Base-by-base conservation (phyloP, 2,888 invertebrate species). In the Ormia ochracea region DNA sequence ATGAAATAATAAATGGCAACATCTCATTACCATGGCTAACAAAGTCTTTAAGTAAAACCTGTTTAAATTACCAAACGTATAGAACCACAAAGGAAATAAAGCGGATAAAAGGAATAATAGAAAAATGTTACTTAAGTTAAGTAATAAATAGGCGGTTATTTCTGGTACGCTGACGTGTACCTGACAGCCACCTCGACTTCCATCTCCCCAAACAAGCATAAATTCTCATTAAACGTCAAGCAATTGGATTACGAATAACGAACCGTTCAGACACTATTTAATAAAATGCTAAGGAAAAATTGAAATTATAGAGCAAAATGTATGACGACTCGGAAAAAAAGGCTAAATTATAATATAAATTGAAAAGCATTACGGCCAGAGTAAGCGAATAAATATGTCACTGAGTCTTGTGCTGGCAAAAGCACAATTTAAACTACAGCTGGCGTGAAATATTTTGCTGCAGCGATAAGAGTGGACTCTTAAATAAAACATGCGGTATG, bases 151-250 rank as follows among this genome's bases (percentile, higher is more conserved):
- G 6, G 28, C 6, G 6, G 28, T 28, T 4, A 28, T 21, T 21
- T 12, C 9, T 23, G 48, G 4, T 4, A 2, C 7, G n/a, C 19
- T n/a, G 26, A 26, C n/a, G n/a, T 26, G 6, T 28, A 50, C 28
- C 50, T 50, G 28, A 14, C 26, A 3, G 14, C n/a, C 2, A 7
- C 6, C 17, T 19, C 19, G 7, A 19, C 19, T 41, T 41, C 19
- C 19, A 7, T 41, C 10, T 10, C 19, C 9, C 17, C 9, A 41
- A 19, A 41, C 14, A 26, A 14, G 65, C 70, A 72, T 77, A 66
- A 77, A 77, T 65, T 43, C 48, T 69, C 63, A 76, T 76, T 77
- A 65, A 41, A 63, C 65, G 17, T 17, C n/a, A 10, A 56, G 41
- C 70, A 66, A 66, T 72, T 59, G 65, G 59, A 75, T 43, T 38